These are phyloP conservation scores for Catocala fraxini DNA, from an alignment of 2,888 invertebrate genomes.

Conservation along the genomic window DNA sequence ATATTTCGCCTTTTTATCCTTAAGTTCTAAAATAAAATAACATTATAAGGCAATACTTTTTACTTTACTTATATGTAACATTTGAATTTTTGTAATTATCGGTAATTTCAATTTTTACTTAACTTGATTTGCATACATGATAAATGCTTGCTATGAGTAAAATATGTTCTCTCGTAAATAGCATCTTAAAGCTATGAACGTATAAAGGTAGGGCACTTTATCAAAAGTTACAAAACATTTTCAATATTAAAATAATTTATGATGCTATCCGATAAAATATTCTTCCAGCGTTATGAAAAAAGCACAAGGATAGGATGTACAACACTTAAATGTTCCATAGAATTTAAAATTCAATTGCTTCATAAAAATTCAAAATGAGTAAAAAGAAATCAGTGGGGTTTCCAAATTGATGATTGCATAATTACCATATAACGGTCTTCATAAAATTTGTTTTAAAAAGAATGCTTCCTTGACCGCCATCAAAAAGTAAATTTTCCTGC, in stretches of 20 bases:
- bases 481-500: slow-evolving; percentile 43
- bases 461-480: slow-evolving; percentile 25
- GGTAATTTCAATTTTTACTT: no score
- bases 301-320: slow-evolving; percentile 13
- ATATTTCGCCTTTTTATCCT: no score
- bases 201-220: no score
- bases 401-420: slow-evolving; percentile 46
- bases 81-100: no score
- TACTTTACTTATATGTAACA: no score
- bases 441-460: slow-evolving; percentile 30
- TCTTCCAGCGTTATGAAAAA: slow-evolving; percentile 23
- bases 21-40: no score
- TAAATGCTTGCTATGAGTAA: no score
- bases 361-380: slow-evolving; percentile 39
- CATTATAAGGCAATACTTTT: no score
- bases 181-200: no score
- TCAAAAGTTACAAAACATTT: no score
- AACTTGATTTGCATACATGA: no score
- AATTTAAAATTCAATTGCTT: slow-evolving; percentile 38
- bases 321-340: slow-evolving; percentile 22
- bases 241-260: slow-evolving; percentile 3
- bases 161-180: no score
- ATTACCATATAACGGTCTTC: slow-evolving; percentile 42
- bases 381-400: slow-evolving; percentile 28
- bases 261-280: slow-evolving; percentile 18